Conservation (phyloP, 2,797 vertebrate species). For the Dermochelys coriacea region DNA sequence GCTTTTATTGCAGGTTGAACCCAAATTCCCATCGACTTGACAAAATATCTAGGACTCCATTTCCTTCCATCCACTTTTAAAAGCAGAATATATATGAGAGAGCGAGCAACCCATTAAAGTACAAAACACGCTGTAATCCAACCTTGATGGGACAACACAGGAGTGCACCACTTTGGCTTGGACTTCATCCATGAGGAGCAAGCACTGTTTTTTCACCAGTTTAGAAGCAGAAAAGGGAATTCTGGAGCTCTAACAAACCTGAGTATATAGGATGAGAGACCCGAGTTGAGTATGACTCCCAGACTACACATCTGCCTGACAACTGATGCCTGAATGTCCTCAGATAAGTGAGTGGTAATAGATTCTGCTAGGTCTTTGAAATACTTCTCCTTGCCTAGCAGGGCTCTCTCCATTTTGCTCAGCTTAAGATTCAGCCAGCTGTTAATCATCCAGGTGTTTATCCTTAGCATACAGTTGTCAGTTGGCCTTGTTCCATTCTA, state of each 20-base stretch:
- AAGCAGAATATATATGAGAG: neutral
- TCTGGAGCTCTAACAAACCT: neutral
- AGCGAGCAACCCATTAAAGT: neutral
- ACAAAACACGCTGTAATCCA: neutral
- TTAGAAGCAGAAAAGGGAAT: neutral
- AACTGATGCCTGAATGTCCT: neutral
- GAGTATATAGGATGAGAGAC: neutral
- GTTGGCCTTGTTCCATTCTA: neutral
- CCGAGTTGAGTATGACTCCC: neutral
- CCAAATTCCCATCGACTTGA: neutral
- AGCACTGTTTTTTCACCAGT: neutral
- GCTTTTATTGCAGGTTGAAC: neutral
- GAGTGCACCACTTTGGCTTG: neutral
- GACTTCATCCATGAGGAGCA: fast-evolving
- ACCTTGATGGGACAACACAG: neutral
- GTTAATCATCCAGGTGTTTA: neutral
- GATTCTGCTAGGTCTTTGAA: neutral
- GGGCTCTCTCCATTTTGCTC: neutral
- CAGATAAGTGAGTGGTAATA: neutral
- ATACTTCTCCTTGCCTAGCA: neutral
- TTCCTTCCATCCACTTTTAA: neutral
- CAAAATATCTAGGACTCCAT: neutral
- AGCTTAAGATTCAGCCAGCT: neutral
- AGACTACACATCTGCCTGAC: neutral
- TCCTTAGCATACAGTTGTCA: neutral